A percentile compares a stretch with the other conserved stretches of the same genome.
Evolutionary conservation across 1,140 invertebrate species (phyloP).

Genomic region (Papilio polyxenes): DNA sequence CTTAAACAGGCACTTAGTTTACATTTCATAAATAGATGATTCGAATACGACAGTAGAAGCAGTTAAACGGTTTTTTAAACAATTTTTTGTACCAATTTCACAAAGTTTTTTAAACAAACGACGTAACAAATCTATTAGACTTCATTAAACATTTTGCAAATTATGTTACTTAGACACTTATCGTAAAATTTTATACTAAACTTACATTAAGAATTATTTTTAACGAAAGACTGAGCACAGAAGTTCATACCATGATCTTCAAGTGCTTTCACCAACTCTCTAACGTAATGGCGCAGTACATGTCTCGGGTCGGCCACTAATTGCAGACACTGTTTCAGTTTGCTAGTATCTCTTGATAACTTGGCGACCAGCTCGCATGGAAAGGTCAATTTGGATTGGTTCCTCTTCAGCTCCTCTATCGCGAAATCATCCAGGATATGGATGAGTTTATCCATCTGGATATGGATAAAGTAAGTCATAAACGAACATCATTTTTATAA

Average conservation of each 20-base stretch:
- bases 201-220: too few relatives aligned
- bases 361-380: not conserved
- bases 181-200: too few relatives aligned
- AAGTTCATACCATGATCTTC: slow-evolving; percentile 20
- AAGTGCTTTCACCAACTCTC: slow-evolving; percentile 28
- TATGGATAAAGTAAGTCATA: not conserved
- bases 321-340: slow-evolving; percentile 44
- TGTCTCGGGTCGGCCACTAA: slow-evolving; percentile 46
- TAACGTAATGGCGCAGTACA: slow-evolving; percentile 45
- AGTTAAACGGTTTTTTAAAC: too few relatives aligned
- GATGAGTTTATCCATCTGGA: slow-evolving; percentile 4
- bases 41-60: too few relatives aligned
- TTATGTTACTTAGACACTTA: too few relatives aligned
- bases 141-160: too few relatives aligned
- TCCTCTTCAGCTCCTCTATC: not conserved
- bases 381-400: not conserved
- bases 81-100: too few relatives aligned
- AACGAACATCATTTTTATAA: not conserved
- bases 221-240: too few relatives aligned
- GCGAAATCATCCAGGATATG: slow-evolving; percentile 16
- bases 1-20: too few relatives aligned
- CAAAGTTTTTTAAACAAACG: too few relatives aligned
- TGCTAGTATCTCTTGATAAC: slow-evolving; percentile 17
- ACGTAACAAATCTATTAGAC: too few relatives aligned
- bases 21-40: too few relatives aligned